Evolutionary conservation across 2,113 vertebrate species (phyloP).

Genomic region (Alosa alosa): DNA sequence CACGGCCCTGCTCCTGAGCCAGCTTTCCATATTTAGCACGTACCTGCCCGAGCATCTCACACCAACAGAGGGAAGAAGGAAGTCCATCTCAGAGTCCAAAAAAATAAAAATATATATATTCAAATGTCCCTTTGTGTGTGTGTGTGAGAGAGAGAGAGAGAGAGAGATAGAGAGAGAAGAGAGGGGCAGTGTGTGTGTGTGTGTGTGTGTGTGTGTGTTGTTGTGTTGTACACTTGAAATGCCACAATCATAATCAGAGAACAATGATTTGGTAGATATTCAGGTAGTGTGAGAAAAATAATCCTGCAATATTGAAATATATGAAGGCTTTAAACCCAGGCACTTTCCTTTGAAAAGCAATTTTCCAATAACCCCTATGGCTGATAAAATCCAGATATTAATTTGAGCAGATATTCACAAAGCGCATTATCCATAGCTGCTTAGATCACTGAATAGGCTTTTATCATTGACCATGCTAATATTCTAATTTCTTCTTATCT

Average conservation of each 20-base stretch:
- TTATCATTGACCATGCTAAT: background rate
- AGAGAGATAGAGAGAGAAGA: too few relatives aligned
- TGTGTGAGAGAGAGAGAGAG: too few relatives aligned
- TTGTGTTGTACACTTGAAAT: background rate
- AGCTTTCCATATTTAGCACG: constrained; percentile 26
- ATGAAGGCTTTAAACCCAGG: background rate
- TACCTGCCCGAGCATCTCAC: constrained; percentile 24
- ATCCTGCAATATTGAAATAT: background rate
- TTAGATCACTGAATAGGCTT: background rate
- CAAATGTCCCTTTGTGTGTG: too few relatives aligned
- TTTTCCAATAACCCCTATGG: background rate
- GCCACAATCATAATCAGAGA: background rate
- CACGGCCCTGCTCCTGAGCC: background rate
- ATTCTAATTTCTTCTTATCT: background rate
- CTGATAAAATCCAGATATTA: constrained; percentile 5
- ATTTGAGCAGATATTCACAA: background rate
- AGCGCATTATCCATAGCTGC: background rate
- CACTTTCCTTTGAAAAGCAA: background rate
- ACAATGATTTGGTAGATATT: background rate
- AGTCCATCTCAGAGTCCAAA: constrained; percentile 50
- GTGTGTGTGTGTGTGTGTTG: background rate
- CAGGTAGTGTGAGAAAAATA: background rate
- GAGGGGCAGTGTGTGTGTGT: too few relatives aligned
- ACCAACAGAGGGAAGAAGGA: constrained; percentile 52
- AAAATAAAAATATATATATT: constrained; percentile 40